Evolutionary conservation across 2,888 invertebrate genomes (phyloP).

Genomic region (Drosophila incognita): DNA sequence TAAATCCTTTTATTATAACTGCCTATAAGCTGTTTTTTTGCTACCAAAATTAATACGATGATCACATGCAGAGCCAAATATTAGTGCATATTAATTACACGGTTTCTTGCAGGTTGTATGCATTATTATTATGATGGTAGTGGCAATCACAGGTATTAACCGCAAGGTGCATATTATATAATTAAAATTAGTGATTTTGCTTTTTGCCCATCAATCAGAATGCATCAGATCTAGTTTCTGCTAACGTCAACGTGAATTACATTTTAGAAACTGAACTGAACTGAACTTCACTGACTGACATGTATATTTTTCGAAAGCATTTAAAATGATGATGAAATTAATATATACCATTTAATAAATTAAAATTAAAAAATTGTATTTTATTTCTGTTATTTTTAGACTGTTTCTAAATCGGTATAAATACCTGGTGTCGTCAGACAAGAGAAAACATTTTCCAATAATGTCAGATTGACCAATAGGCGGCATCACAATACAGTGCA

Average conservation of each 20-base stretch:
- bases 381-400: background rate
- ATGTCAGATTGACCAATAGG: conserved; percentile 23
- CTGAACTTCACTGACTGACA: background rate
- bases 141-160: background rate
- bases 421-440: background rate
- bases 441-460: conserved; percentile 4
- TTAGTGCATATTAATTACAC: background rate
- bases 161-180: background rate
- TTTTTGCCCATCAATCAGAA: background rate
- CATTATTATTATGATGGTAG: background rate
- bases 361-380: background rate
- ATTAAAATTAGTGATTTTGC: background rate
- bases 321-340: background rate
- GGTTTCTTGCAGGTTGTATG: background rate
- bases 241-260: too few relatives aligned
- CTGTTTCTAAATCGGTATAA: background rate
- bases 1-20: background rate
- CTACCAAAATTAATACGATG: background rate
- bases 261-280: background rate
- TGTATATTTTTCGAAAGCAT: too few relatives aligned
- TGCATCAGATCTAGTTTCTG: background rate
- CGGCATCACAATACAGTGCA: conserved; percentile 50
- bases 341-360: background rate
- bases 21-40: background rate
- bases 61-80: background rate